Evolutionary conservation across 2,797 vertebrate species (phyloP).

Genomic region (Megalops cyprinoides): DNA sequence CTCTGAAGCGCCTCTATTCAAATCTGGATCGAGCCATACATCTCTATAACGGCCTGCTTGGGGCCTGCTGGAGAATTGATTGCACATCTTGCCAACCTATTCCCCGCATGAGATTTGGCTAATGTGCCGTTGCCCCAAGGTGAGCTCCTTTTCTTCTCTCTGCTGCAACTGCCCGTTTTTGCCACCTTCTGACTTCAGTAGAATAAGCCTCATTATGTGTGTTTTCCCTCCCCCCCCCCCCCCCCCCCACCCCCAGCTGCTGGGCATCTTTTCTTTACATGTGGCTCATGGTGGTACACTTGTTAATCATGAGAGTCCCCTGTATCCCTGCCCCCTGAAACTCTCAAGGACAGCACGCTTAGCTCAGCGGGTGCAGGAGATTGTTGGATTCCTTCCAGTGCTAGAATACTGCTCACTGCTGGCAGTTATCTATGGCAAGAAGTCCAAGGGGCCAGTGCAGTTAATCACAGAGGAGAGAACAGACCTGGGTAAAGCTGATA

Average conservation of each 20-base stretch:
- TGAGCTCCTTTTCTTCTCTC: constrained; percentile 36
- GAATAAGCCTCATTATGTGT: constrained; percentile 11
- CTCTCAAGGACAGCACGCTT: constrained; percentile 24
- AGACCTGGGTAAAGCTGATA: not conserved
- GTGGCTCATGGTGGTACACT: constrained; percentile 10
- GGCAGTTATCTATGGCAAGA: constrained; percentile 12
- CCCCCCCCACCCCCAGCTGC: not conserved
- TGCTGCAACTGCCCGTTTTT: constrained; percentile 22
- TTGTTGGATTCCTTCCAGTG: not conserved
- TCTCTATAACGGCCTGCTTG: constrained; percentile 63
- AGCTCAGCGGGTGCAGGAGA: not conserved
- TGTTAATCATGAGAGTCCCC: constrained; percentile 2
- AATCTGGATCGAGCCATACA: constrained; percentile 61
- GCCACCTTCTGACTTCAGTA: not conserved
- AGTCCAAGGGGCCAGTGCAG: constrained; percentile 8
- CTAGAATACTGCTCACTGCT: constrained; percentile 1
- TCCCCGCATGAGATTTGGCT: constrained; percentile 51
- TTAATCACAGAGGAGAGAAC: constrained; percentile 6
- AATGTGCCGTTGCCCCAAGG: constrained; percentile 43
- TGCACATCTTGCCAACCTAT: constrained; percentile 47
- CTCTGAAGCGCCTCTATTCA: not conserved
- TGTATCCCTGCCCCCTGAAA: not conserved
- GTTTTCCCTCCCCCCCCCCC: constrained; percentile 14
- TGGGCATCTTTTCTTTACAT: constrained; percentile 11
- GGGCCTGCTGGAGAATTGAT: constrained; percentile 58